Conservation (phyloP, 1,140 invertebrate species). For the Ips nitidus region DNA sequence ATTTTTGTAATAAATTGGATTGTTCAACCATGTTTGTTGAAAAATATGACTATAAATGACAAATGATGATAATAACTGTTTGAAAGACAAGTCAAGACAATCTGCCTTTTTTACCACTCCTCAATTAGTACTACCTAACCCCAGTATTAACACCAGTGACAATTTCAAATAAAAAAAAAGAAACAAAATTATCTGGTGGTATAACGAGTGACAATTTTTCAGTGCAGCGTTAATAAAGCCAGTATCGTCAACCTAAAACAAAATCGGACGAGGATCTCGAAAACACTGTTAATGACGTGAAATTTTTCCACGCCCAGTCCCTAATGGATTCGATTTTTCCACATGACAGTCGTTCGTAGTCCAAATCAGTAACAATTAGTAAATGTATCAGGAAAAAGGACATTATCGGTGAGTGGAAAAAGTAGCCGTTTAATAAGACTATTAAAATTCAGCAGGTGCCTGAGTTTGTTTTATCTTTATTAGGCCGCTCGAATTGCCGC, state of each 20-base stretch:
- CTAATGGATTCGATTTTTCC: constrained; percentile 28
- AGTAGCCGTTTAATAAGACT: constrained; percentile 39
- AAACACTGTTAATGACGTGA: constrained; percentile 21
- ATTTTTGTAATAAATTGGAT: too few relatives aligned
- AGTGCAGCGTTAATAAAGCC: not conserved
- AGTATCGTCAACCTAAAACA: not conserved
- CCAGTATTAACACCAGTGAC: too few relatives aligned
- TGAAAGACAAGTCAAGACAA: too few relatives aligned
- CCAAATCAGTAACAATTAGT: constrained; percentile 41
- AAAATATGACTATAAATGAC: too few relatives aligned
- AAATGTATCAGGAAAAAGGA: constrained; percentile 39
- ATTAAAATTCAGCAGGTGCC: constrained; percentile 42
- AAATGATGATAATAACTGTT: too few relatives aligned
- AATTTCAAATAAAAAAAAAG: too few relatives aligned
- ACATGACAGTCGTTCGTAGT: constrained; percentile 19
- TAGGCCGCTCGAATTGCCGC: constrained; percentile 36
- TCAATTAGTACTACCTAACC: too few relatives aligned
- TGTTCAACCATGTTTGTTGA: too few relatives aligned
- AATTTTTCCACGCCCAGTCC: constrained; percentile 27
- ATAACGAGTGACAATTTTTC: too few relatives aligned
- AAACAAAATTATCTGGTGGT: too few relatives aligned
- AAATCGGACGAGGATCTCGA: not conserved
- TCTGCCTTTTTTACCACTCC: too few relatives aligned
- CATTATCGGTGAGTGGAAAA: constrained; percentile 39
- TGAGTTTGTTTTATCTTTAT: constrained; percentile 41